phyloP scores from a whole-genome alignment of 2,797 vertebrate species.

The Dipus sagitta region DNA sequence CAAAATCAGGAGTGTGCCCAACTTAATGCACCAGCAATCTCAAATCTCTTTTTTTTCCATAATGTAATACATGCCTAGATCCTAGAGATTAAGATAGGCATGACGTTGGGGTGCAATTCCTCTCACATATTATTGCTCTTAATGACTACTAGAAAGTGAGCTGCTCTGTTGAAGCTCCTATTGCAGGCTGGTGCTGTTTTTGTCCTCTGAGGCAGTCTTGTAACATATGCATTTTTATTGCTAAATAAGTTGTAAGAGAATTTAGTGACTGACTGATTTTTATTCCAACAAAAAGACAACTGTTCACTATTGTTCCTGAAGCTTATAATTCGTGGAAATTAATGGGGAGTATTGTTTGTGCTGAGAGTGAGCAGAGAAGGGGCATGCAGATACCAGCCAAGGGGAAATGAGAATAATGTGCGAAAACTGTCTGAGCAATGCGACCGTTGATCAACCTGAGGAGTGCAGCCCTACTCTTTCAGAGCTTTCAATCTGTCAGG shows the following conservation, averaged over 20 bases:
- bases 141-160: too few species aligned
- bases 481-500: constrained; percentile 11
- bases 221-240: neutral
- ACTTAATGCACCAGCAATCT: neutral
- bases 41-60: too few species aligned
- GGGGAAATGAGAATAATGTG: neutral
- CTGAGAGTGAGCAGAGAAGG: neutral
- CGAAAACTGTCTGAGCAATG: neutral
- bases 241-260: neutral
- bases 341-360: neutral
- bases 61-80: too few species aligned
- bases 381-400: neutral
- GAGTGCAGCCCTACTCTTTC: neutral
- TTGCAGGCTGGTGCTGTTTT: too few species aligned
- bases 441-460: neutral
- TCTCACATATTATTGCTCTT: too few species aligned
- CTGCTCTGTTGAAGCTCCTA: too few species aligned
- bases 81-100: too few species aligned
- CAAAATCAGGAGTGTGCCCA: too few species aligned
- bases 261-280: neutral
- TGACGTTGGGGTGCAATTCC: too few species aligned
- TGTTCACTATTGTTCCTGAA: constrained; percentile 6
- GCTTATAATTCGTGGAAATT: neutral
- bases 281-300: neutral
- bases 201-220: too few species aligned